phyloP scores from a whole-genome alignment of 2,797 vertebrate genomes.

The Jordanella pulchra region DNA sequence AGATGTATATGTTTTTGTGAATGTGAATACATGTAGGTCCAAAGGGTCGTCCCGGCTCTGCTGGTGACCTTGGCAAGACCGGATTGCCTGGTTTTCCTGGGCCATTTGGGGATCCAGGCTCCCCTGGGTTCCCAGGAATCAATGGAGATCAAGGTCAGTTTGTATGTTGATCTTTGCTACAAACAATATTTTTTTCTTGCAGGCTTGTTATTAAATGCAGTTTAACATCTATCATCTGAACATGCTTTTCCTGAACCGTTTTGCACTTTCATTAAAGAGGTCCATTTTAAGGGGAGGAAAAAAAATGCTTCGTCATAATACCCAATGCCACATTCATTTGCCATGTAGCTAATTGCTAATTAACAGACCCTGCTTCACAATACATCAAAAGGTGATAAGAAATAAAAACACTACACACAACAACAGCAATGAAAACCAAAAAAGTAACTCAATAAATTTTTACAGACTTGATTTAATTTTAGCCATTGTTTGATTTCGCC shows the following conservation, averaged over 20 bases:
- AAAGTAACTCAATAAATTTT: too few relatives aligned
- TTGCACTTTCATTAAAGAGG: neutral
- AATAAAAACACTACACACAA: too few relatives aligned
- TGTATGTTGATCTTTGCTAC: neutral
- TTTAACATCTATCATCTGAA: neutral
- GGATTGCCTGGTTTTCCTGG: constrained; percentile 64
- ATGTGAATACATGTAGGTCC: constrained; percentile 46
- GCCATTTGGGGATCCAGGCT: constrained; percentile 72
- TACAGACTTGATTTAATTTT: too few relatives aligned
- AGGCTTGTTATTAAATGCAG: neutral
- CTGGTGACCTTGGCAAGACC: constrained; percentile 66
- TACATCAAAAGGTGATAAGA: too few relatives aligned
- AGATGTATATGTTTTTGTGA: neutral
- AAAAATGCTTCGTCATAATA: too few relatives aligned
- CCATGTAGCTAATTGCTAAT: too few relatives aligned
- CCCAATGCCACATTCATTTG: too few relatives aligned
- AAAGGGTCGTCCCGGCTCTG: constrained; percentile 58
- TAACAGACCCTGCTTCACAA: too few relatives aligned
- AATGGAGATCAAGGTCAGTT: constrained; percentile 79
- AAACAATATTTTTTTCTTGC: neutral
- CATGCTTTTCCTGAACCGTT: neutral
- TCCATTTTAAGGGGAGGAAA: too few relatives aligned
- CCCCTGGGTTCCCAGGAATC: constrained; percentile 81
- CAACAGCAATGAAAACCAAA: too few relatives aligned
- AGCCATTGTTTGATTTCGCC: too few relatives aligned